Evolutionary conservation across 2,888 invertebrate species (phyloP), one percentile per base, ranked within the genome.

Genomic region (Lasioglossum pauxillum): DNA sequence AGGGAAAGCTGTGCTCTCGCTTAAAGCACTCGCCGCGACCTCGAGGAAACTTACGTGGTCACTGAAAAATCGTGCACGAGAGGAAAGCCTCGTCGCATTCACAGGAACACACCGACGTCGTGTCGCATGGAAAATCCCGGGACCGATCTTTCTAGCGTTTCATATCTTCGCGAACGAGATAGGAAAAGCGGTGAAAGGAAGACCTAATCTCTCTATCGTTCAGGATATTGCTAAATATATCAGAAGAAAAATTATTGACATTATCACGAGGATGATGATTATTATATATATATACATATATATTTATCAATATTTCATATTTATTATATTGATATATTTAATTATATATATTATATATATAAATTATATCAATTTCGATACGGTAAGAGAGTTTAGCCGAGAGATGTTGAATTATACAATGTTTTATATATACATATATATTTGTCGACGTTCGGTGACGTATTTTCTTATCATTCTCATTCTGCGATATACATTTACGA

Each of bases 241-340:
- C 84, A 85, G 73, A 88, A 74, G 64, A 53, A 10, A 86, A 74
- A 81, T 81, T 87, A 80, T 64, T 74, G 74, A 64, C 60, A 80
- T 76, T 60, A 44, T 83, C 31, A 14, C 27, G 46, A 38, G 31
- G 72, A 73, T 75, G 38, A 80, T 79, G 44, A 85, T 83, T 75
- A 85, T 75, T 89, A 83, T 53, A 84, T 76, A 84, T 76, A 84
- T 82, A 85, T 75, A 85, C 75, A 85, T 78, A 85, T 83, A 86
- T 87, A 87, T 88, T 86, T 88, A 89, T 87, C 82, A 82, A 89
- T 88, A 90, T 89, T 90, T 89, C 91, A 90, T 91, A 90, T 92
- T 90, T 91, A 92, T 91, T 89, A 91, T 91, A 91, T 88, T 79
- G 85, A 92, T 89, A 92, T 91, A 91, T 90, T 91, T 91, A 88